Base-by-base conservation (phyloP, 2,113 vertebrate species). In the Microtus oregoni region DNA sequence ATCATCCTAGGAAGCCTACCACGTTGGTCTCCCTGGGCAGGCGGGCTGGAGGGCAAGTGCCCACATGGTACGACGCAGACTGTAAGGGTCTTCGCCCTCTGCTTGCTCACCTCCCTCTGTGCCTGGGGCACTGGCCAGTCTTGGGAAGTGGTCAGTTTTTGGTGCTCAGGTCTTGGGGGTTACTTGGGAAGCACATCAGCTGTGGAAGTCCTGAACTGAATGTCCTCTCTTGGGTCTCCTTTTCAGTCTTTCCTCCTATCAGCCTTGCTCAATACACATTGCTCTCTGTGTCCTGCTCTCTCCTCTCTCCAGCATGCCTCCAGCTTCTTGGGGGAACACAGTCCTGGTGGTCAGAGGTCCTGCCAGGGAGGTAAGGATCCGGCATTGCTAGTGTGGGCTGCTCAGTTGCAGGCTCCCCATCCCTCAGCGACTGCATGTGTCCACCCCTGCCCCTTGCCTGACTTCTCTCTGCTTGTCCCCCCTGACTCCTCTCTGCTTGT, bases 311-410 rank as follows among this genome's bases (percentile, higher is more conserved):
- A 98, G 98, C 98, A 98, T 98, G 98, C 98, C 98, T 98, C 98
- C 98, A 97, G 98, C 98, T 98, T 98, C 98, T 98, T 98, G 98
- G 98, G 98, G 98, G 98, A 98, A 98, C 98, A 97, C 97, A 98
- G 83, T 97, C 98, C 98, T 97, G 98, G 98, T 99, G 98, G 98
- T 97, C 98, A 98, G 98, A 98, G 98, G 97, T 97, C 98, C 97
- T 98, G 95, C 98, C 97, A 98, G 99, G 98, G 99, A 99, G 98
- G 99, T 99, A 99, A 98, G 98, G 98, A 98, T 98, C 95, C 38
- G 1, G 89, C 24, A 9, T 68, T 1, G 3, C 83, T 2, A 13
- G 79, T 7, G 0, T 24, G 79, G 78, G 92, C 93, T 75, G 58
- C 90, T 95, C 0, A 11, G 32, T 44, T 3, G 3, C 1, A 26